These are phyloP conservation scores for Lagocephalus sceleratus DNA, from an alignment of 2,797 vertebrate species.

Conservation along the genomic window DNA sequence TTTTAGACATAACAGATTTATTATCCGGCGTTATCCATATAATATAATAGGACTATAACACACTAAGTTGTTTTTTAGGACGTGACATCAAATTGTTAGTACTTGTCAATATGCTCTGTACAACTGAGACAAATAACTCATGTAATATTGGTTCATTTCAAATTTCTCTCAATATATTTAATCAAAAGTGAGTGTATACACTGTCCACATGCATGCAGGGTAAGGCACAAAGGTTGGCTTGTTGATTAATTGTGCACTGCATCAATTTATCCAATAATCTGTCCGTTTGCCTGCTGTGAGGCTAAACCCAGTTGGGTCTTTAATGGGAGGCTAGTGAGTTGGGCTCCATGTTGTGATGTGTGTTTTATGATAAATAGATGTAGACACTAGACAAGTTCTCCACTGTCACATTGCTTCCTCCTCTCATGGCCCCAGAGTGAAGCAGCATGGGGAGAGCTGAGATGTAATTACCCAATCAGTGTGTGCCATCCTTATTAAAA, in stretches of 20 bases:
- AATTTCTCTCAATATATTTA: too few relatives aligned
- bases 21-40: too few relatives aligned
- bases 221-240: slow-evolving; percentile 29
- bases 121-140: not conserved
- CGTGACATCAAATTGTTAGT: slow-evolving; percentile 24
- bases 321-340: slow-evolving; percentile 49
- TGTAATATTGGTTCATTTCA: not conserved
- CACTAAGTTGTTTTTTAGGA: slow-evolving; percentile 10
- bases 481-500: slow-evolving; percentile 85
- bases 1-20: too few relatives aligned
- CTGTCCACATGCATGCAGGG: slow-evolving; percentile 8
- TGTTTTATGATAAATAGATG: slow-evolving; percentile 64
- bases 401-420: slow-evolving; percentile 52
- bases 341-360: slow-evolving; percentile 45
- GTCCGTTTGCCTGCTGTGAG: slow-evolving; percentile 40
- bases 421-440: slow-evolving; percentile 57
- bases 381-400: slow-evolving; percentile 56
- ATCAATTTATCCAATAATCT: slow-evolving; percentile 45
- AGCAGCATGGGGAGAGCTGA: slow-evolving; percentile 68
- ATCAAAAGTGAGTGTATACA: not conserved
- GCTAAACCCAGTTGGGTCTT: slow-evolving; percentile 46
- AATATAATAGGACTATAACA: too few relatives aligned
- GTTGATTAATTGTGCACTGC: slow-evolving; percentile 37
- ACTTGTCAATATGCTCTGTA: slow-evolving; percentile 7
- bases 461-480: slow-evolving; percentile 85